Evolutionary conservation across 35 echinoderm and acorn worm genomes (phyloP), one percentile per base, ranked within the genome.

Genomic region (Hemicentrotus pulcherrimus): DNA sequence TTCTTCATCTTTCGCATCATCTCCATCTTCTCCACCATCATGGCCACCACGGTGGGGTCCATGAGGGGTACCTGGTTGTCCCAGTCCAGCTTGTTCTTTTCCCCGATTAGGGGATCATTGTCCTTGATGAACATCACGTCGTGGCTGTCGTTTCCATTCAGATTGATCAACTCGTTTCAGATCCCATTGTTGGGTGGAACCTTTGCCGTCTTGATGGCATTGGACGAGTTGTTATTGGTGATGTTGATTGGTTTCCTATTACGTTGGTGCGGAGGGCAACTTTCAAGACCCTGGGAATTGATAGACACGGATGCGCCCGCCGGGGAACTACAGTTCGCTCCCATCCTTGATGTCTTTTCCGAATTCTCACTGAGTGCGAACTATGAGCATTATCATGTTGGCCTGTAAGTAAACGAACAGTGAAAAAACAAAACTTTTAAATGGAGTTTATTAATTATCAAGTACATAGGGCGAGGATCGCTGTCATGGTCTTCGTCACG

Each of bases 11-110:
- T 58, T 47, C 28, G 6, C 91, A 93, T 93, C 48, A 46, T 31
- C 91, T 58, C 46, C 91, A 93, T 93, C 91, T 93, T 93, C 46
- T 93, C 91, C 6, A 93, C 91, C 91, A 93, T 31, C 91, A 93
- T 93, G 48, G 32, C 48, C 46, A 93, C 91, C 19, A 93, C 48
- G 32, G 24, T 58, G 46, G 91, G 91, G 48, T 93, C 91, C 91
- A 93, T 93, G 18, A 93, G 45, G n/a, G 91, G 91, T 12, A 93
- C 91, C 46, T 31, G 46, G 12, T 30, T 47, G 45, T 93, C 46
- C 91, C 32, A 47, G 19, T 32, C 30, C 46, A 93, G 12, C 31
- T 33, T 58, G 46, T 16, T 93, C 28, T 47, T 93, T 18, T 31
- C 46, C 13, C 48, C 46, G 91, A 50, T 47, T 47, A 58, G 24